Conservation (phyloP, 2,797 vertebrate species). For the Nyctalus aviator region DNA sequence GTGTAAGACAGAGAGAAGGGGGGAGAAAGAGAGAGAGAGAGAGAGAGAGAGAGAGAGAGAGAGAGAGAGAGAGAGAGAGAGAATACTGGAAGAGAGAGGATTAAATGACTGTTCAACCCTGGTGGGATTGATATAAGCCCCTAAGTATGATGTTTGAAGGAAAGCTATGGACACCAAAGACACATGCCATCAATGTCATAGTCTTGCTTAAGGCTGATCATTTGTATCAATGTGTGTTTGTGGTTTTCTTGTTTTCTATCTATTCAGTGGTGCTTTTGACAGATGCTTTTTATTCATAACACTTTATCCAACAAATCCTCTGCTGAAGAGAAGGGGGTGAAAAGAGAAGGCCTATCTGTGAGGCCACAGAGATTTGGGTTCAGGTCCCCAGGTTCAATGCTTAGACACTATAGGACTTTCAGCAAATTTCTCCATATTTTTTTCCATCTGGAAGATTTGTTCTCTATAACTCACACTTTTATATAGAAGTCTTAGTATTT, state of each 20-base stretch:
- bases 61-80: neutral
- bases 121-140: neutral
- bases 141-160: neutral
- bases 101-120: neutral
- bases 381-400: neutral
- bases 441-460: slow-evolving; percentile 16
- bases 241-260: neutral
- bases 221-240: neutral
- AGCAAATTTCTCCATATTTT: slow-evolving; percentile 36
- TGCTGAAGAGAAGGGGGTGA: neutral
- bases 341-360: neutral
- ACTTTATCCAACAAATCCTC: neutral
- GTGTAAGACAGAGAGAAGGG: neutral
- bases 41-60: neutral
- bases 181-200: neutral
- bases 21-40: neutral
- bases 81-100: neutral
- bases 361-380: neutral
- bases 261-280: slow-evolving; percentile 30
- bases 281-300: slow-evolving; percentile 28
- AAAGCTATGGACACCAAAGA: neutral
- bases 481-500: neutral
- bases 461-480: neutral
- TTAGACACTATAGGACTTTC: neutral
- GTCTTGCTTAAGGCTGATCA: neutral